Conservation (phyloP, 1,140 invertebrate species). For the Pseudomyrmex gracilis region DNA sequence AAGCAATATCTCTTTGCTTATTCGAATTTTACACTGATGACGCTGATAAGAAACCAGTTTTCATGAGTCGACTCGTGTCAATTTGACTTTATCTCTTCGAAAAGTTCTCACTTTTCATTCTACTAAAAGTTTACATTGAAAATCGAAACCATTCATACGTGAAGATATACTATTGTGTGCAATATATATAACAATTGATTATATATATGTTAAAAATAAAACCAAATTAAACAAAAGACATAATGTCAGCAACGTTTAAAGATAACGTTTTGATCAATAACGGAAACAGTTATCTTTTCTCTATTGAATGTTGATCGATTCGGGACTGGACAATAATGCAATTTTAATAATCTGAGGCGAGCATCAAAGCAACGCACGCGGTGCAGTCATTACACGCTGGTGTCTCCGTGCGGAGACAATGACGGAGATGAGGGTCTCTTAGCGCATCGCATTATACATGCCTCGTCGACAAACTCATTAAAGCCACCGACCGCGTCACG, state of each 20-base stretch:
- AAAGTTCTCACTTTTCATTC: neutral
- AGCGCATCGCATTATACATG: conserved; percentile 65
- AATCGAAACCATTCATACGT: too few species aligned
- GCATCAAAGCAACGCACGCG: conserved; percentile 39
- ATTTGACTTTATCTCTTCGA: neutral
- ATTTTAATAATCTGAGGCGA: conserved; percentile 53
- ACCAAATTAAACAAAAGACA: too few species aligned
- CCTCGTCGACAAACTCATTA: conserved; percentile 68
- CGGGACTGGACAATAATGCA: conserved; percentile 14
- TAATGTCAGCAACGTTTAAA: too few species aligned
- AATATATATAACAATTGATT: too few species aligned
- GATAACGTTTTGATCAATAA: conserved; percentile 1
- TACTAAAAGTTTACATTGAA: too few species aligned
- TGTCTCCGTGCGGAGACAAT: conserved; percentile 51
- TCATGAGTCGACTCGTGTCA: neutral
- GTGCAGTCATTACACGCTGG: conserved; percentile 36
- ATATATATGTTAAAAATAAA: too few species aligned
- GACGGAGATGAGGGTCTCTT: conserved; percentile 60
- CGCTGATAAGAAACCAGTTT: neutral
- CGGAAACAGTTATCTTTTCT: neutral
- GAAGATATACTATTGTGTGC: too few species aligned
- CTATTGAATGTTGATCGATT: neutral
- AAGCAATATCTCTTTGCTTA: neutral
- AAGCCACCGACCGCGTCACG: conserved; percentile 58
- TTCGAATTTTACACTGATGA: conserved; percentile 16